Percentiles rank a stretch among this genome's conserved stretches.
These are phyloP conservation scores for Carcharodon carcharias DNA, from an alignment of 2,797 vertebrate species.

Conservation along the genomic window DNA sequence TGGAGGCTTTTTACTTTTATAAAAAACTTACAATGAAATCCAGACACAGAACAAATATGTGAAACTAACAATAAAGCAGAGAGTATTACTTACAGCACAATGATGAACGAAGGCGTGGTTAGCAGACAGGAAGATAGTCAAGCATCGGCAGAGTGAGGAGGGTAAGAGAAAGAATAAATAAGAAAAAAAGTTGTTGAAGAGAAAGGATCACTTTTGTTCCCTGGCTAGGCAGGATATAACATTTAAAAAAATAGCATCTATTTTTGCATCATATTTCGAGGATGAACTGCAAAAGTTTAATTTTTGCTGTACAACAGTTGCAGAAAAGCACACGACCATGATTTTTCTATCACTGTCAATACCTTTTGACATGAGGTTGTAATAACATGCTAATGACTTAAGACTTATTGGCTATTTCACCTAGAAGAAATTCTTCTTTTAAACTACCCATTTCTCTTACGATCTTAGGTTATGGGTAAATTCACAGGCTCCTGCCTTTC, in stretches of 20 bases:
- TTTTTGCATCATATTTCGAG: background rate
- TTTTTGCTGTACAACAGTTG: background rate
- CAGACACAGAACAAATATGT: slow-evolving; percentile 20
- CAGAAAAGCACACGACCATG: background rate
- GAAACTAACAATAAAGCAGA: background rate
- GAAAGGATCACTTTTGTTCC: background rate
- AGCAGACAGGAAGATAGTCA: slow-evolving; percentile 24
- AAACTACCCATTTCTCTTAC: background rate
- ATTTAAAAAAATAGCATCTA: background rate
- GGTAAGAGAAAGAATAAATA: background rate
- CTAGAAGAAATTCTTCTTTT: background rate
- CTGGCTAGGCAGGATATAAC: background rate
- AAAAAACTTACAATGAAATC: background rate
- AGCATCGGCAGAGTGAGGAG: background rate
- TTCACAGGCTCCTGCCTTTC: no score
- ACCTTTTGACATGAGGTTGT: background rate
- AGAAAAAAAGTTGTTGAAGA: background rate
- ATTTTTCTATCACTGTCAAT: background rate
- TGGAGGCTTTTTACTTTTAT: background rate
- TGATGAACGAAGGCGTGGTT: slow-evolving; percentile 23
- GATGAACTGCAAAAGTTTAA: background rate
- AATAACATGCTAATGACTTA: background rate
- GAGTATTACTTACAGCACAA: slow-evolving; percentile 30
- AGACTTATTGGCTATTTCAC: slow-evolving; percentile 4
- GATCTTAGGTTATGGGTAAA: background rate